Conservation (phyloP, 35 echinoderm and acorn worm species). For the Ptychodera flava region DNA sequence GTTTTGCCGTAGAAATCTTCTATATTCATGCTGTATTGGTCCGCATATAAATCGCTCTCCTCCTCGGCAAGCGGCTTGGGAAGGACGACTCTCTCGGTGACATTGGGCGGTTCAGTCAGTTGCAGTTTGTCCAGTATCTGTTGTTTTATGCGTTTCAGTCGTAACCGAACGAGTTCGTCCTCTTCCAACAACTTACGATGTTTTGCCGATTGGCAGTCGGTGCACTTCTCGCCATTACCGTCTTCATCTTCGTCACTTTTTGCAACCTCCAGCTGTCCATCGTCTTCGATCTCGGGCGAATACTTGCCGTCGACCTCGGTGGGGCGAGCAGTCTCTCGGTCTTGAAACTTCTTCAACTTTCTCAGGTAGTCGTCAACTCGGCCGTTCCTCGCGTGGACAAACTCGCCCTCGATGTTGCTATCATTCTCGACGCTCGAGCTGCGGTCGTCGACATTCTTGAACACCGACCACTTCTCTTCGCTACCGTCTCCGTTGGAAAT, state of each 20-base stretch:
- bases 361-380: not conserved
- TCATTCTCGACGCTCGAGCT: not conserved
- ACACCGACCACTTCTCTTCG: not conserved
- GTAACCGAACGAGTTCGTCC: not conserved
- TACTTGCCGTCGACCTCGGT: not conserved
- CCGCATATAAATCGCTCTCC: not conserved
- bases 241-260: not conserved
- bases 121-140: constrained; percentile 56
- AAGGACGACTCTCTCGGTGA: constrained; percentile 32
- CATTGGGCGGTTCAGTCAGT: constrained; percentile 44
- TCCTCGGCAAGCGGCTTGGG: constrained; percentile 26
- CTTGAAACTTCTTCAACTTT: not conserved
- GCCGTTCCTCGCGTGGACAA: not conserved
- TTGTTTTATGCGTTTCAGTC: constrained; percentile 53
- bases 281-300: not conserved
- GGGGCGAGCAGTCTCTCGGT: not conserved
- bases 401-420: not conserved
- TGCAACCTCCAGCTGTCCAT: not conserved
- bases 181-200: not conserved
- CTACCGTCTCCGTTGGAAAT: not conserved
- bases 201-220: not conserved
- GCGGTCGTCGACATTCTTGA: not conserved
- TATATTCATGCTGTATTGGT: not conserved
- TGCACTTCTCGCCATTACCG: not conserved
- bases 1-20: constrained; percentile 63